phyloP scores from a whole-genome alignment of 2,888 invertebrate genomes.

The Lepidonotus clava region DNA sequence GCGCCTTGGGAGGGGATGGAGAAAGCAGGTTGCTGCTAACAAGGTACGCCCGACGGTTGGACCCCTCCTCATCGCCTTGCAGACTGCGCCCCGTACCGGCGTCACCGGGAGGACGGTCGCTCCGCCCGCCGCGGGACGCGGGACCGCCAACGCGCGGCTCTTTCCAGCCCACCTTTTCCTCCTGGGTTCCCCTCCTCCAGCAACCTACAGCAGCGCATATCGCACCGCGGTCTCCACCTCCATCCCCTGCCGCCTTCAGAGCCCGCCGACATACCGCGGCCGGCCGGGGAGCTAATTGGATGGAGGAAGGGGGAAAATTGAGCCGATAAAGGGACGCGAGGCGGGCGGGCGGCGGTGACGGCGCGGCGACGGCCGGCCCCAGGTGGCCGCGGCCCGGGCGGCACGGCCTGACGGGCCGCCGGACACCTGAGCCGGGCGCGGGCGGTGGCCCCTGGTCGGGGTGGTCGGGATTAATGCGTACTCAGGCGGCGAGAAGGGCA shows the following conservation, averaged over 20 bases:
- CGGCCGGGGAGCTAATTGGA: constrained; percentile 49
- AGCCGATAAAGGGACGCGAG: constrained; percentile 37
- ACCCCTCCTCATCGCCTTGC: neutral
- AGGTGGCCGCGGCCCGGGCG: constrained; percentile 14
- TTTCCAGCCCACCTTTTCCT: neutral
- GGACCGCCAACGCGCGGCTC: neutral
- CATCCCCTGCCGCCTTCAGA: neutral
- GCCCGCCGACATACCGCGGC: constrained; percentile 5
- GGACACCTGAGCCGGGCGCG: constrained; percentile 44
- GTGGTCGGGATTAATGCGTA: neutral
- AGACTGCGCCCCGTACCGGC: neutral
- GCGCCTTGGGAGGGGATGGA: neutral
- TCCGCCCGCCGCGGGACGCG: neutral
- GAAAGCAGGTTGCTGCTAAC: neutral
- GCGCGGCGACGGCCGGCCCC: constrained; percentile 33
- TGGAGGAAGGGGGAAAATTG: constrained; percentile 46
- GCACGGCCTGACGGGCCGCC: neutral
- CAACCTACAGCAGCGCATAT: constrained; percentile 29
- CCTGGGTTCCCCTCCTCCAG: neutral
- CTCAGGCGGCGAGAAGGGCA: neutral
- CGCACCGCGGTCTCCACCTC: neutral
- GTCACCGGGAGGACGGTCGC: neutral
- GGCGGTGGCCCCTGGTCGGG: constrained; percentile 12
- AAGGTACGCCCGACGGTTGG: neutral
- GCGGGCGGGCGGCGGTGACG: neutral